Conservation (phyloP, 1,140 invertebrate species). For the Sycophaga agraensis region DNA sequence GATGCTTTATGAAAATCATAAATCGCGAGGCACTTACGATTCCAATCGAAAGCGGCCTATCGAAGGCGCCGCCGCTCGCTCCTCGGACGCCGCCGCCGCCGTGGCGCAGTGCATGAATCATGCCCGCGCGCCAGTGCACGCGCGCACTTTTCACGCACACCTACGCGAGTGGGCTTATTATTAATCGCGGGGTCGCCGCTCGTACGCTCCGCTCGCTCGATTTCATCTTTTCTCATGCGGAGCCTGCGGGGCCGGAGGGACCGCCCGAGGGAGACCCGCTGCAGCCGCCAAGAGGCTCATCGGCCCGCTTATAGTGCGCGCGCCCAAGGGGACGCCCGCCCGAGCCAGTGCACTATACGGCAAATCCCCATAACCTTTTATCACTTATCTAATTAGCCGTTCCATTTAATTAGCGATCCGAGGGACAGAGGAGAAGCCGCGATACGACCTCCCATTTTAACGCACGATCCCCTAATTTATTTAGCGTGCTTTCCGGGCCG, state of each 20-base stretch:
- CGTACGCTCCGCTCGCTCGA: slow-evolving; percentile 9
- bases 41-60: slow-evolving; percentile 26
- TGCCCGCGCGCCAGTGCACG: neutral
- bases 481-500: too few relatives aligned
- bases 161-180: slow-evolving; percentile 20
- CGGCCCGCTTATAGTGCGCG: too few relatives aligned
- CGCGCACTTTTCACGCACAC: neutral
- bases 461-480: neutral
- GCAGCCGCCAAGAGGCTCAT: too few relatives aligned
- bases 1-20: slow-evolving; percentile 30
- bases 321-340: too few relatives aligned
- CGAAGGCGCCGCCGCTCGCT: slow-evolving; percentile 6
- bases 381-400: slow-evolving; percentile 50
- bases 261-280: too few relatives aligned
- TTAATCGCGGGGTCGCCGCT: slow-evolving; percentile 26
- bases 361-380: slow-evolving; percentile 38
- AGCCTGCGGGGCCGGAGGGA: too few relatives aligned
- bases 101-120: slow-evolving; percentile 23
- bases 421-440: slow-evolving; percentile 23
- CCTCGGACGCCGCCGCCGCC: too few relatives aligned
- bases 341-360: too few relatives aligned
- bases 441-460: slow-evolving; percentile 26
- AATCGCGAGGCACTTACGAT: slow-evolving; percentile 28
- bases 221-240: slow-evolving; percentile 12
- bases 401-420: slow-evolving; percentile 44